phyloP scores from a whole-genome alignment of 1,140 invertebrate genomes.

The Drosophila mauritiana region DNA sequence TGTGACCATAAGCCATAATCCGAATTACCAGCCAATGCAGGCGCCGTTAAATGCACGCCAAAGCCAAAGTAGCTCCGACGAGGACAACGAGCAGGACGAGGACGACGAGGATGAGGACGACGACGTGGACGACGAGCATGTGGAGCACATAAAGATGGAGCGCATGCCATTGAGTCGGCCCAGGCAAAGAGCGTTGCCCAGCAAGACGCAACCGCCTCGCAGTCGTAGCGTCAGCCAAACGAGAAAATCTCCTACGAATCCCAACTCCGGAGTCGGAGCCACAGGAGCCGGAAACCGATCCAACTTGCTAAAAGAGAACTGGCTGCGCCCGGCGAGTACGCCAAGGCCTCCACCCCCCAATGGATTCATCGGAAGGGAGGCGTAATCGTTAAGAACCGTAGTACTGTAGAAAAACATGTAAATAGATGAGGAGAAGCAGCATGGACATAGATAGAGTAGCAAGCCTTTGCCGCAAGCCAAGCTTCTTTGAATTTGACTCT shows the following conservation, averaged over 20 bases:
- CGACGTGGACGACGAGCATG: conserved; percentile 55
- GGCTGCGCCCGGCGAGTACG: conserved; percentile 57
- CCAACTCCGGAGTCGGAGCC: conserved; percentile 13
- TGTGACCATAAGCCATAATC: conserved; percentile 53
- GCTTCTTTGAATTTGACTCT: conserved; percentile 37
- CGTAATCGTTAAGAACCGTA: conserved; percentile 31
- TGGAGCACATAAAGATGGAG: conserved; percentile 78
- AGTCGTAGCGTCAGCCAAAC: conserved; percentile 67
- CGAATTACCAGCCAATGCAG: conserved; percentile 69
- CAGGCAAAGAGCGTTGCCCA: conserved; percentile 34
- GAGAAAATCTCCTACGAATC: conserved; percentile 41
- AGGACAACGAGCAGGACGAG: conserved; percentile 35
- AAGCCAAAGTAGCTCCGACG: conserved; percentile 49
- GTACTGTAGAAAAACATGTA: conserved; percentile 25
- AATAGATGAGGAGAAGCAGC: conserved; percentile 25
- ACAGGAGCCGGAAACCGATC: conserved; percentile 47
- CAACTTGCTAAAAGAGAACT: conserved; percentile 75
- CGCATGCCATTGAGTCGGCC: conserved; percentile 64
- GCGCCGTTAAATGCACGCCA: conserved; percentile 16
- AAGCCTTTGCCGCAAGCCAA: conserved; percentile 64
- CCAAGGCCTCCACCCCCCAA: conserved; percentile 72
- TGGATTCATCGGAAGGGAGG: conserved; percentile 81
- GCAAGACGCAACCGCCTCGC: conserved; percentile 32
- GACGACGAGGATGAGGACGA: conserved; percentile 61
- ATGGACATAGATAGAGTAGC: conserved; percentile 17